Evolutionary conservation across 2,888 invertebrate species (phyloP), one percentile per base, ranked within the genome.

Genomic region (Gymnocheta viridis): DNA sequence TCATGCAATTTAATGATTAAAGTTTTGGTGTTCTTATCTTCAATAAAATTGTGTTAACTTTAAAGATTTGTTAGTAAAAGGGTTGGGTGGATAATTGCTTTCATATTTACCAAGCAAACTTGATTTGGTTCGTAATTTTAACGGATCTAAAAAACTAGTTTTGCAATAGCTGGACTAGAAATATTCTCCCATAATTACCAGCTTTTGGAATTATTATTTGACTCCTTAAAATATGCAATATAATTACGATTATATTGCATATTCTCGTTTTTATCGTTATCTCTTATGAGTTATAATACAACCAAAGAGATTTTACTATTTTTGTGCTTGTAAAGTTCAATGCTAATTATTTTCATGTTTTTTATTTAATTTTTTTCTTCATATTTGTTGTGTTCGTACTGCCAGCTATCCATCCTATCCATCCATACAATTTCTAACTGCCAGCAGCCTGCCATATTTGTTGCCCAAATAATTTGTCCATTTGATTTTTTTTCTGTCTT

Each of bases 401-500:
- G 49, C 12, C 47, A 58, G 58, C 12, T 38, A 32, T 47, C 24
- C 27, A 22, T 47, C 54, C 17, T 32, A 14, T 12, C 4, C 19
- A 19, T 38, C n/a, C 0, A 9, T 32, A 22, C 44, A 32, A 47
- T 2, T 24, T 22, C 44, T n/a, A 64, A 17, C 32, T 47, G 38
- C n/a, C 56, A 70, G 5, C 56, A 9, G n/a, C 27, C 60, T 29
- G 29, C 70, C 70, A 69, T 73, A 64, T 64, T 64, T 82, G 69
- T 60, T 41, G 41, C 19, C 32, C 27, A 66, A 70, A 58, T 66
- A 82, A 82, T 82, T 82, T 82, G 70, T 70, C 64, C 64, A 69
- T 10, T 44, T 41, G 27, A 4, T 67, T 78, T 41, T 72, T 73
- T 17, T 49, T 4, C 12, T 24, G 44, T 76, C 32, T n/a, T n/a